Evolutionary conservation across 2,888 invertebrate species (phyloP).

Genomic region (Lathronympha strigana): DNA sequence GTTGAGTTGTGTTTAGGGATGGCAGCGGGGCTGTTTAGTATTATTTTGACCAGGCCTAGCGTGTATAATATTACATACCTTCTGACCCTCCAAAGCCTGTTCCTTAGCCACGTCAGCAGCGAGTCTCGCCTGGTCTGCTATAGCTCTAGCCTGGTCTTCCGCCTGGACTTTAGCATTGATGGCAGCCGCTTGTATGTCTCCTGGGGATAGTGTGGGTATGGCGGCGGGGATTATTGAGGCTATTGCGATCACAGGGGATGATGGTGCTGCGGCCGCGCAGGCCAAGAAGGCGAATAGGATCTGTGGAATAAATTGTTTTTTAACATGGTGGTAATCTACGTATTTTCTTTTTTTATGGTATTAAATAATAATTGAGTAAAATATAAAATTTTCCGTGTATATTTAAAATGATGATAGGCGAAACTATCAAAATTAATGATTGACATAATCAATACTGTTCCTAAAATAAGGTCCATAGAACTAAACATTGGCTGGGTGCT

Average conservation of each 20-base stretch:
- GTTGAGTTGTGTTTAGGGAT: too few species aligned
- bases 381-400: too few species aligned
- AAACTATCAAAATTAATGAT: too few species aligned
- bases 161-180: constrained; percentile 68
- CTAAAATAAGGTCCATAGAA: too few species aligned
- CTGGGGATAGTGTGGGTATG: constrained; percentile 63
- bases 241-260: constrained; percentile 46
- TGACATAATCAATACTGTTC: too few species aligned
- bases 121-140: constrained; percentile 59
- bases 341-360: too few species aligned
- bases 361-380: too few species aligned
- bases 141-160: constrained; percentile 48
- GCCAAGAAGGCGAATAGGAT: constrained; percentile 43
- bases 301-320: constrained; percentile 17
- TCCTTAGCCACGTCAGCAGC: constrained; percentile 52
- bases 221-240: constrained; percentile 51
- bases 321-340: not conserved
- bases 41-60: too few species aligned
- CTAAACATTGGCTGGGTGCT: too few species aligned
- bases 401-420: too few species aligned
- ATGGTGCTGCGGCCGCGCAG: constrained; percentile 47
- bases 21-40: too few species aligned
- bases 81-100: constrained; percentile 53
- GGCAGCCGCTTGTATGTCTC: constrained; percentile 72
- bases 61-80: too few species aligned